Evolutionary conservation across 1,140 invertebrate genomes (phyloP), one percentile per base, ranked within the genome.

Genomic region (Formica selysi): DNA sequence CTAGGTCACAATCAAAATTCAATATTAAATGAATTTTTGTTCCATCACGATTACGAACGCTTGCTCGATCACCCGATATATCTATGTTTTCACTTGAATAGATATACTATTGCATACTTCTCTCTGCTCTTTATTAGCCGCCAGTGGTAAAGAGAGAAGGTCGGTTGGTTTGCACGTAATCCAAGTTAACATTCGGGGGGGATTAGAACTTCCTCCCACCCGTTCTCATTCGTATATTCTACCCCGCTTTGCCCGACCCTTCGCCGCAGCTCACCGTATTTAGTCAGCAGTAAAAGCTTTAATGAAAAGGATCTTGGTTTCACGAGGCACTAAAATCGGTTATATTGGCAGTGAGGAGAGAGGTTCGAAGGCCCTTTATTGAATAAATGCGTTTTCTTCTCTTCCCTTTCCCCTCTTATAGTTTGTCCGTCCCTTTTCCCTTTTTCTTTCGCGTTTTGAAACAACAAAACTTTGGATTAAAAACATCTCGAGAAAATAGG

Each of bases 261-360:
- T 67, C 61, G 3, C 22, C 62, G 76, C 81, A 85, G 73, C 87
- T 90, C 89, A 71, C 51, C 89, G 92, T 93, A 93, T 93, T 93
- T 93, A 93, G 92, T 89, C 71, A 88, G 87, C 87, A 93, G 90
- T 93, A 93, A 93, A 93, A 87, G 87, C 87, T 89, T 87, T 93
- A 92, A 92, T 93, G 91, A 93, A 93, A 92, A 88, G 88, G 89
- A 89, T 87, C 90, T 88, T 87, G 86, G 86, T 87, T 88, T 88
- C 76, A 89, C 85, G 86, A 73, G 87, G 89, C 92, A 92, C 87
- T 93, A 93, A 93, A 93, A 89, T 90, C 86, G 74, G 84, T 90
- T 91, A 86, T 87, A 93, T 92, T 90, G 92, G 88, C 78, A 76
- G 67, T 22, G 61, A 61, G 74, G 70, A 84, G 88, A 90, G 73